A percentile compares a stretch with the other conserved stretches of the same genome.
phyloP scores from a whole-genome alignment of 2,113 vertebrate species.

The Pogonocichla stellata region DNA sequence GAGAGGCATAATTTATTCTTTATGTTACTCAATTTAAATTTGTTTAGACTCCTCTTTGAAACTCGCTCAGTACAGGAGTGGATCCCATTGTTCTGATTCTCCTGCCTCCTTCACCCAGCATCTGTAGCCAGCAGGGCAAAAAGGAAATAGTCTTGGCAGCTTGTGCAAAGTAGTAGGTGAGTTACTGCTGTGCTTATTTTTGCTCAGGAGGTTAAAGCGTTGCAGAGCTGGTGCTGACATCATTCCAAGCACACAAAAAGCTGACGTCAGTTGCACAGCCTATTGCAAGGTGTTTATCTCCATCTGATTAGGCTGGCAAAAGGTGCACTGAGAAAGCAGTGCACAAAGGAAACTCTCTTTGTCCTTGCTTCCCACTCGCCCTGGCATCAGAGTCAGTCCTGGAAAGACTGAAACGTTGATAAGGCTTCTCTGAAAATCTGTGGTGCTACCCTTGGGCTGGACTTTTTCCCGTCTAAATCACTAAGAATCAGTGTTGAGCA shows the following conservation, averaged over 20 bases:
- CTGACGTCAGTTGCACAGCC: conserved; percentile 2
- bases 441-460: not conserved
- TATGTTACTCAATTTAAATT: not conserved
- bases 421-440: not conserved
- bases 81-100: not conserved
- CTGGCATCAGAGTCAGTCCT: not conserved
- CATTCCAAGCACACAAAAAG: conserved; percentile 40
- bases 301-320: conserved; percentile 51
- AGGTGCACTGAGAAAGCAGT: not conserved
- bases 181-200: not conserved
- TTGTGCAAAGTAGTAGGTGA: conserved; percentile 2
- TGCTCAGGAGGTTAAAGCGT: not conserved
- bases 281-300: conserved; percentile 56
- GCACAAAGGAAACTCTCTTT: not conserved
- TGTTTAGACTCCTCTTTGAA: not conserved
- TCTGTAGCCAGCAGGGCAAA: not conserved
- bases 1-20: not conserved
- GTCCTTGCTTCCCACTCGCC: not conserved
- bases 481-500: not conserved
- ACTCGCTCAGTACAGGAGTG: not conserved
- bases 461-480: not conserved
- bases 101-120: not conserved
- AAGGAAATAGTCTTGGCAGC: conserved; percentile 10
- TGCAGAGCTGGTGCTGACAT: conserved; percentile 34
- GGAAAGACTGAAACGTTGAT: not conserved